phyloP scores from a whole-genome alignment of 2,797 vertebrate genomes.

The Pipistrellus kuhlii region DNA sequence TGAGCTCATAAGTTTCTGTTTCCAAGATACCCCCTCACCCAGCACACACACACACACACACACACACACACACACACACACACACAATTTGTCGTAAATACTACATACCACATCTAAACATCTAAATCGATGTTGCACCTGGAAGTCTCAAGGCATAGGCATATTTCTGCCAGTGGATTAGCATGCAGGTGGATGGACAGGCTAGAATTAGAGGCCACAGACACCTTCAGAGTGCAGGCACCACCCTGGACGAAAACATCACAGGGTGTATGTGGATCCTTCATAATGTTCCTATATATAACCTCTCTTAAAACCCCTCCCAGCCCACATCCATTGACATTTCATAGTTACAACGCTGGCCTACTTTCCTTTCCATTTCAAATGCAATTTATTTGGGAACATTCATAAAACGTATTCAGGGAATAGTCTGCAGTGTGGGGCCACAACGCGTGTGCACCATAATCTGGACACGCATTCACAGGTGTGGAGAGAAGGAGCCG shows the following conservation, averaged over 20 bases:
- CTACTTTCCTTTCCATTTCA: constrained; percentile 69
- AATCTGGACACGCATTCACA: constrained; percentile 27
- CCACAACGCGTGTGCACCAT: constrained; percentile 19
- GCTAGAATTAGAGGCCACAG: background rate
- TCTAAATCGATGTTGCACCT: background rate
- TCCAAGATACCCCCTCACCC: background rate
- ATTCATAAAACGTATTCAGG: background rate
- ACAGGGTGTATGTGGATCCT: background rate
- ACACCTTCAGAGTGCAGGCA: background rate
- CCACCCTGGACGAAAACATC: background rate
- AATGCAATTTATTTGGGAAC: constrained; percentile 65
- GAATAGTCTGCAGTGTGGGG: constrained; percentile 70
- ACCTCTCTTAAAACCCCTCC: constrained; percentile 41
- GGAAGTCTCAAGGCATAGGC: background rate
- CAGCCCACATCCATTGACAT: constrained; percentile 39
- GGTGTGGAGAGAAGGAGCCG: background rate
- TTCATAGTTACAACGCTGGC: constrained; percentile 62
- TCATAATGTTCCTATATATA: background rate
- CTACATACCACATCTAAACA: background rate
- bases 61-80: background rate
- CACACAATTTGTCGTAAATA: background rate
- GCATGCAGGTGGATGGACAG: background rate
- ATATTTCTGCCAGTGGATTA: background rate
- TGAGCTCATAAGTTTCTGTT: constrained; percentile 12
- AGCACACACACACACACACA: background rate